Conservation (phyloP, 2,888 invertebrate genomes). For the Pegoplata infirma region DNA sequence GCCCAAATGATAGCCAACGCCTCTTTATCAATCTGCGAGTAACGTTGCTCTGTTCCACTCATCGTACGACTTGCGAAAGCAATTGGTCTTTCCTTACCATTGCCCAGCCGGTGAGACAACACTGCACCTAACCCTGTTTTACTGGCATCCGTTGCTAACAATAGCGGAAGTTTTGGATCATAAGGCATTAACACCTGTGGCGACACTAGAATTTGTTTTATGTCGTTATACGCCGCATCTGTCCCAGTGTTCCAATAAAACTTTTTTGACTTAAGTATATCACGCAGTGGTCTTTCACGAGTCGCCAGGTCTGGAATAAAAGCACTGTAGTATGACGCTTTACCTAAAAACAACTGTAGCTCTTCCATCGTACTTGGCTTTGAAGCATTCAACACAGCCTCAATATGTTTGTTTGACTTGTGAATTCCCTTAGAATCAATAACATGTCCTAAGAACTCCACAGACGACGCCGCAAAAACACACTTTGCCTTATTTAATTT, state of each 20-base stretch:
- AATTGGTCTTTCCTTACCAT: constrained; percentile 33
- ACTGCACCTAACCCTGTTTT: constrained; percentile 49
- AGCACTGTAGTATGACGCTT: constrained; percentile 13
- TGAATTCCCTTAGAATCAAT: constrained; percentile 44
- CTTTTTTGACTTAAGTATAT: background rate
- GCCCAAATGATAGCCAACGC: constrained; percentile 54
- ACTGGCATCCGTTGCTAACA: constrained; percentile 45
- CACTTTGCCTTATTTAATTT: constrained; percentile 9
- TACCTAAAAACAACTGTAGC: constrained; percentile 45
- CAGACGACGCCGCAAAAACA: constrained; percentile 28
- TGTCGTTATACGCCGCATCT: background rate
- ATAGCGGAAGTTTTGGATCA: constrained; percentile 12
- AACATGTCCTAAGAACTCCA: constrained; percentile 43
- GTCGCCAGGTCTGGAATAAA: constrained; percentile 22
- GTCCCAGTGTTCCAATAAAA: constrained; percentile 2
- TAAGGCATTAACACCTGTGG: constrained; percentile 42
- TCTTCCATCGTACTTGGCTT: constrained; percentile 20
- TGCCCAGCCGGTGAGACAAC: constrained; percentile 18
- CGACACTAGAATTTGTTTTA: background rate
- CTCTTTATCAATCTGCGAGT: constrained; percentile 54
- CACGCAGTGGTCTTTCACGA: constrained; percentile 1
- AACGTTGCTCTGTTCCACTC: constrained; percentile 41
- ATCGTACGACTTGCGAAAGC: constrained; percentile 50
- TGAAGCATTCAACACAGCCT: constrained; percentile 16
- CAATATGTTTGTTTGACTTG: constrained; percentile 34